Evolutionary conservation across 1,140 invertebrate genomes (phyloP).

Genomic region (Pseudomyrmex flavicornis): DNA sequence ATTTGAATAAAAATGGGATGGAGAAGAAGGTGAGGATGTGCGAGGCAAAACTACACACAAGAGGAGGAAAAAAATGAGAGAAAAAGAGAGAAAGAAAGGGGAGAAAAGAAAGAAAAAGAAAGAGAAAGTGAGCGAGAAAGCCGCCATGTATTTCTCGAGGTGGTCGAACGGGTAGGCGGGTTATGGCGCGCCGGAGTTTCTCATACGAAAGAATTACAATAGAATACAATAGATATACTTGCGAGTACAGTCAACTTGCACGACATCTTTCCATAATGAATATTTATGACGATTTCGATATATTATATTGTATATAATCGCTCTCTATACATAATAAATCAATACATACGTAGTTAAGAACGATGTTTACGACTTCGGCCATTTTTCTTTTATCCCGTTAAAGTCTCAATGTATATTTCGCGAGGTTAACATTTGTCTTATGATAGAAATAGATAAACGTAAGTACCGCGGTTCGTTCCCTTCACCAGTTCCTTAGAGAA

Average conservation of each 20-base stretch:
- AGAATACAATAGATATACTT: conserved; percentile 38
- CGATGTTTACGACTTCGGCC: background rate
- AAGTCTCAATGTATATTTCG: background rate
- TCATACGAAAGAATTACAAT: conserved; percentile 58
- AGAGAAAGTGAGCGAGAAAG: background rate
- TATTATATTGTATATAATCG: background rate
- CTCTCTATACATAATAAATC: background rate
- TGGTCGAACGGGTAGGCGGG: conserved; percentile 66
- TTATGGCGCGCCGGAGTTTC: conserved; percentile 65
- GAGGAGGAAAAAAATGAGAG: conserved; percentile 9
- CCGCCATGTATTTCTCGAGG: conserved; percentile 24
- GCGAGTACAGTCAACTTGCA: conserved; percentile 5
- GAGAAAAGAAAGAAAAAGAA: background rate
- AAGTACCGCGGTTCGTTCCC: too few species aligned
- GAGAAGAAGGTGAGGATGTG: conserved; percentile 45
- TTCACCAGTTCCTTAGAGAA: background rate
- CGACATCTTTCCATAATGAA: conserved; percentile 31
- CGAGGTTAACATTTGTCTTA: too few species aligned
- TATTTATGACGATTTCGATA: conserved; percentile 13
- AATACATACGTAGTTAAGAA: background rate
- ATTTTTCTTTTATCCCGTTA: background rate
- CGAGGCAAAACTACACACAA: background rate
- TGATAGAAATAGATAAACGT: background rate
- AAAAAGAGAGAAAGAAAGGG: conserved; percentile 17
- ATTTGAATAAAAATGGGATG: conserved; percentile 75